Conservation (phyloP, 2,113 vertebrate species). For the Oenanthe oenanthe region DNA sequence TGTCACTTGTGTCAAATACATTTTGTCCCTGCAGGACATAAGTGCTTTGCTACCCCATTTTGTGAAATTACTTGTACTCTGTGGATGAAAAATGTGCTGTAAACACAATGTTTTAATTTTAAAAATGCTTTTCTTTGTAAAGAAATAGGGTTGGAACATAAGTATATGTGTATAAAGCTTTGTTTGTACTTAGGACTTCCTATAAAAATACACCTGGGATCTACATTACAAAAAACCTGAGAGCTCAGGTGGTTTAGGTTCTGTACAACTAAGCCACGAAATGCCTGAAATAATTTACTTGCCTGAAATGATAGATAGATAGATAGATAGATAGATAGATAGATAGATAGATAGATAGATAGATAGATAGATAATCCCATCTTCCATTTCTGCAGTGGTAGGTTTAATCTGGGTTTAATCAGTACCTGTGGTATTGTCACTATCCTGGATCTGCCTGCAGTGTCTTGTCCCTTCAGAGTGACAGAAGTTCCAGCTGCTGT, state of each 20-base stretch:
- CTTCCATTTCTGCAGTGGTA: neutral
- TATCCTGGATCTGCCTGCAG: rapidly evolving
- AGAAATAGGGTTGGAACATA: neutral
- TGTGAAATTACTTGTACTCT: neutral
- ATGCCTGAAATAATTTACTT: neutral
- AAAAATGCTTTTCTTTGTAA: neutral
- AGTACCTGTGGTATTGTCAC: neutral
- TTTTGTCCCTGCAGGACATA: neutral
- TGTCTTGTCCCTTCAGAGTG: neutral
- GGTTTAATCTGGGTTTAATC: neutral
- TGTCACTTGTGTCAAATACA: neutral
- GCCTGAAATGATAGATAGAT: neutral
- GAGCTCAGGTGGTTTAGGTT: neutral
- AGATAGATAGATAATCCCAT: neutral
- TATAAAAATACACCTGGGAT: neutral
- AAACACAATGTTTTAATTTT: neutral
- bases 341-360: neutral
- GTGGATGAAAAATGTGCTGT: neutral
- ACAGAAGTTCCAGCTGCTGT: neutral
- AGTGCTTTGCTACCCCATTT: neutral
- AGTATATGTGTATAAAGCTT: neutral
- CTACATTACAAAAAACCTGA: neutral
- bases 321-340: neutral
- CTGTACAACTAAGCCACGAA: neutral
- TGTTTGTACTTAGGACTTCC: neutral